Evolutionary conservation across 2,797 vertebrate species (phyloP).

Genomic region (Gymnothorax javanicus): DNA sequence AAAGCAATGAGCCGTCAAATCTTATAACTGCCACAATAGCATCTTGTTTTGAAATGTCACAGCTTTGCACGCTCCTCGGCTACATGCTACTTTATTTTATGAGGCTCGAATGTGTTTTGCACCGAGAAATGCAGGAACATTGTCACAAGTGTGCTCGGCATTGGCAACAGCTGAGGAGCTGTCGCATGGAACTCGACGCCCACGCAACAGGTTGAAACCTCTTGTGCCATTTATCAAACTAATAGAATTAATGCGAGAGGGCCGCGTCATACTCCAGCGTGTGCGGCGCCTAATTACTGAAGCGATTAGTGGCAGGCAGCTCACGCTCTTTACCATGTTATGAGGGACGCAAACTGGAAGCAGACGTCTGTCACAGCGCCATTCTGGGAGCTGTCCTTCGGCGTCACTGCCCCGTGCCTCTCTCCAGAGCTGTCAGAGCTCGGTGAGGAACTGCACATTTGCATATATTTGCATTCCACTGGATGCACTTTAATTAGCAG

Average conservation of each 20-base stretch:
- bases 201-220: background rate
- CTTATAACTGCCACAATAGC: background rate
- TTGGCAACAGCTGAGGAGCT: background rate
- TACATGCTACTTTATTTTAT: background rate
- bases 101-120: background rate
- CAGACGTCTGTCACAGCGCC: background rate
- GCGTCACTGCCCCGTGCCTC: background rate
- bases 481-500: background rate
- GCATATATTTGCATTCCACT: constrained; percentile 10
- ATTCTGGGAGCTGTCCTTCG: background rate
- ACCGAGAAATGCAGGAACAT: background rate
- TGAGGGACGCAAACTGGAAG: background rate
- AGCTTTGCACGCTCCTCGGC: background rate
- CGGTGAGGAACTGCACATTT: background rate
- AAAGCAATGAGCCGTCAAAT: background rate
- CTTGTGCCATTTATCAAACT: background rate
- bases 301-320: background rate
- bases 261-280: background rate
- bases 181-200: background rate
- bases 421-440: background rate
- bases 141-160: background rate
- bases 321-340: background rate
- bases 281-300: background rate
- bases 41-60: background rate
- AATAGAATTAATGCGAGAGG: background rate